Base-by-base conservation (phyloP, 1,140 invertebrate genomes). In the Leptinotarsa undecemlineata region DNA sequence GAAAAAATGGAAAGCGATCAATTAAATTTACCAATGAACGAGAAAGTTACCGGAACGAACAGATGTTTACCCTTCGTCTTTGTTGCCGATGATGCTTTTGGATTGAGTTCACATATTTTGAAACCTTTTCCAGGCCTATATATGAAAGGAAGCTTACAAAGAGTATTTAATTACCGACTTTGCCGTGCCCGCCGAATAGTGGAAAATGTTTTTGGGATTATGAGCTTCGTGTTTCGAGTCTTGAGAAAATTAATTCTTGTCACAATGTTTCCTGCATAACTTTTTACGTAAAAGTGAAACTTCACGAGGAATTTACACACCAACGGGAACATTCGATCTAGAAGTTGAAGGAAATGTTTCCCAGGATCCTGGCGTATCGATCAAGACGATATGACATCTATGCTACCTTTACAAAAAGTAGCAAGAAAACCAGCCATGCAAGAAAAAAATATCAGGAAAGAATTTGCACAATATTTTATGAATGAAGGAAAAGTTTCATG, bases 21-120 rank as follows among this genome's bases (percentile, higher is more conserved):
- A 76, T 82, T 79, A 62, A 51, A 72, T 71, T 64, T 84, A 42
- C 83, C 81, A 23, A 4, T 20, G 63, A 69, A 75, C 47, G 63
- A 51, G 51, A 73, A 67, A 60, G 77, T 84, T 20, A 75, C 73
- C 15, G 63, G 74, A 72, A 79, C 47, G 20, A 72, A 78, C 21
- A 74, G 72, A 68, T 5, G 69, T 21, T 42, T 82, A 48, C 82
- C 83, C 21, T 78, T 80, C 80, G 74, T 84, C 48, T 67, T 85
- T 72, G 77, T 85, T 63, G 84, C 75, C 70, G 85, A 85, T 76
- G 82, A 84, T 63, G 85, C 85, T 26, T 86, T 86, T 81, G 76
- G 79, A 21, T 72, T 85, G 48, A 21, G 64, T 20, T 70, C 68
- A 48, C 69, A 80, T 67, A 68, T 85, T 13, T 83, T 86, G 82